These are phyloP conservation scores for Atractosteus spatula DNA, from an alignment of 2,113 vertebrate genomes.

Conservation along the genomic window DNA sequence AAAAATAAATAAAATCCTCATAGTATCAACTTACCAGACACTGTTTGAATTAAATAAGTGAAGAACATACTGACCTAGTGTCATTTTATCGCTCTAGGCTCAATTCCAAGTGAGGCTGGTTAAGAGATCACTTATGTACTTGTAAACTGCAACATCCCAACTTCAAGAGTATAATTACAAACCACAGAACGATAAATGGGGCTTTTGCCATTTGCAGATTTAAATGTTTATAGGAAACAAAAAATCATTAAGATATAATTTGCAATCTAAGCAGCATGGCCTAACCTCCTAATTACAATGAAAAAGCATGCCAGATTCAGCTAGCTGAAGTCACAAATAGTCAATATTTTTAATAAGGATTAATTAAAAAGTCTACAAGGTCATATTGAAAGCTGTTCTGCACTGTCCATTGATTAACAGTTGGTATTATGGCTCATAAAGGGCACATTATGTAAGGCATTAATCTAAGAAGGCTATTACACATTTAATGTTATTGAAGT, in stretches of 20 bases:
- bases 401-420: slow-evolving; percentile 91
- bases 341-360: slow-evolving; percentile 89
- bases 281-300: slow-evolving; percentile 74
- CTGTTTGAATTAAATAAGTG: slow-evolving; percentile 3
- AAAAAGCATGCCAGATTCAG: slow-evolving; percentile 62
- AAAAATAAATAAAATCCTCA: not conserved
- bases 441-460: slow-evolving; percentile 80
- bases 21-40: not conserved
- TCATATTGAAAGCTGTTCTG: slow-evolving; percentile 82
- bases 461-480: slow-evolving; percentile 68
- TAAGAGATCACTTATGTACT: slow-evolving; percentile 9
- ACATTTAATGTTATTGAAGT: slow-evolving; percentile 28
- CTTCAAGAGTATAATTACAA: slow-evolving; percentile 6
- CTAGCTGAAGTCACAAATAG: slow-evolving; percentile 68
- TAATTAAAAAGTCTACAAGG: slow-evolving; percentile 85
- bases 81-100: slow-evolving; percentile 4
- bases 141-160: slow-evolving; percentile 6
- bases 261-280: slow-evolving; percentile 61
- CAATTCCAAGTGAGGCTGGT: slow-evolving; percentile 3
- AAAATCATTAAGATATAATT: slow-evolving; percentile 73
- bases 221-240: slow-evolving; percentile 35
- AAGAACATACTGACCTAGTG: not conserved
- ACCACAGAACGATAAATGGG: slow-evolving; percentile 29
- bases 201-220: slow-evolving; percentile 36
- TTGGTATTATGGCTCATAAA: slow-evolving; percentile 86